A percentile compares a stretch with the other conserved stretches of the same genome.
phyloP scores from a whole-genome alignment of 2,797 vertebrate genomes.

The Balearica regulorum region DNA sequence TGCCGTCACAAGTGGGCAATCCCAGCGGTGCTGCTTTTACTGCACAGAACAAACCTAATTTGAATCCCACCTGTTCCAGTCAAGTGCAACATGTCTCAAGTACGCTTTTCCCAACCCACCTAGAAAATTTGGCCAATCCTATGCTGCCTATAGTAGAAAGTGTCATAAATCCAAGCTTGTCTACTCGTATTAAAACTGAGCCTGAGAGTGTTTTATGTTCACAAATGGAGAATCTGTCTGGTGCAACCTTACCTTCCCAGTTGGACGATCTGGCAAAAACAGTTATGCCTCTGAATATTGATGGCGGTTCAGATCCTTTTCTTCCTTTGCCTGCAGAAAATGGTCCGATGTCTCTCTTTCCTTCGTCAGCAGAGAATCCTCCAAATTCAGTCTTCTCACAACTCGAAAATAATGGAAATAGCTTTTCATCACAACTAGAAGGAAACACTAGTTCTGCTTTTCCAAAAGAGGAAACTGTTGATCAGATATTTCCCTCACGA shows the following conservation, averaged over 20 bases:
- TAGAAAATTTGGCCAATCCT: conserved; percentile 78
- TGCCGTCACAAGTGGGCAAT: conserved; percentile 67
- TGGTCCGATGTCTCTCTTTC: conserved; percentile 75
- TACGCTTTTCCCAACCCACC: conserved; percentile 71
- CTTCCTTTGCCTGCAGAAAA: conserved; percentile 88
- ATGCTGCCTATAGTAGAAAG: conserved; percentile 73
- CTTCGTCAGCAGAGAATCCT: conserved; percentile 80
- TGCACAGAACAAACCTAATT: conserved; percentile 71
- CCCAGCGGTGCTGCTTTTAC: conserved; percentile 67
- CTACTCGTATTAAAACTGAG: conserved; percentile 77
- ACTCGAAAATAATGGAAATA: conserved; percentile 72
- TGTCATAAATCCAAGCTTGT: conserved; percentile 69
- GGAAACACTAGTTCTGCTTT: conserved; percentile 71
- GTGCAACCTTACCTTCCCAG: conserved; percentile 71
- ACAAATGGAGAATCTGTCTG: conserved; percentile 72
- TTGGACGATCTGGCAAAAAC: conserved; percentile 77
- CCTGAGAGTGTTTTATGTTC: conserved; percentile 69
- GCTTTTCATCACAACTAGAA: conserved; percentile 72
- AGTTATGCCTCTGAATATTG: conserved; percentile 83
- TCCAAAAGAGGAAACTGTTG: conserved; percentile 72
- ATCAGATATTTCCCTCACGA: conserved; percentile 71
- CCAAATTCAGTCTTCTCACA: conserved; percentile 79
- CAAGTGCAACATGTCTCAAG: conserved; percentile 71
- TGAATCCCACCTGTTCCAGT: conserved; percentile 67
- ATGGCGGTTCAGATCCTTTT: conserved; percentile 86